phyloP scores from a whole-genome alignment of 1,140 invertebrate genomes.

The Caerostris extrusa region DNA sequence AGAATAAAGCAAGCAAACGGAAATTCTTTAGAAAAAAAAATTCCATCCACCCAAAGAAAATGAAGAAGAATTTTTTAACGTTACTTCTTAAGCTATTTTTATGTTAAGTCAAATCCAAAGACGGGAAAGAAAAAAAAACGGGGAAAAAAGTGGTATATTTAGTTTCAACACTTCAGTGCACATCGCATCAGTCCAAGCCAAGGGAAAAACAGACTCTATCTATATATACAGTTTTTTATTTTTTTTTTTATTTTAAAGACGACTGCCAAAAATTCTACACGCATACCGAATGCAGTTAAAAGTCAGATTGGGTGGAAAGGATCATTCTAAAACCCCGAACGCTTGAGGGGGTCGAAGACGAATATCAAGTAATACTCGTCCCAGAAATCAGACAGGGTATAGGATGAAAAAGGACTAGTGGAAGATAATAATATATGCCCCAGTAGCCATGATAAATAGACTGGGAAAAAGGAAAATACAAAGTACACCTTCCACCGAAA shows the following conservation, averaged over 20 bases:
- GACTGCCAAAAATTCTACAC: too few species aligned
- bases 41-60: too few species aligned
- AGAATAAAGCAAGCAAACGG: too few species aligned
- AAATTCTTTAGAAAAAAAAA: too few species aligned
- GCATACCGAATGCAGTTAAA: too few species aligned
- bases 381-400: neutral
- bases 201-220: too few species aligned
- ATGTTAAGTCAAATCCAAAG: neutral
- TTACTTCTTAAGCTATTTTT: neutral
- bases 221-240: too few species aligned
- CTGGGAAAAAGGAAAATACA: constrained; percentile 59
- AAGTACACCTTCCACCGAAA: constrained; percentile 49
- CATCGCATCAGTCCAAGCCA: neutral
- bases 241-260: too few species aligned
- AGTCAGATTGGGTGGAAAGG: too few species aligned
- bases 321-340: too few species aligned
- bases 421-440: constrained; percentile 41
- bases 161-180: neutral
- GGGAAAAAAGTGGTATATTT: too few species aligned
- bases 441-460: constrained; percentile 39
- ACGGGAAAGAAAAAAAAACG: neutral
- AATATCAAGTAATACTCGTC: constrained; percentile 6
- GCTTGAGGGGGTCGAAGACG: too few species aligned
- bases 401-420: neutral
- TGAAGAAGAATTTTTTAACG: neutral